These are phyloP conservation scores for Pempheris klunzingeri DNA, from an alignment of 2,797 vertebrate genomes.

Conservation along the genomic window DNA sequence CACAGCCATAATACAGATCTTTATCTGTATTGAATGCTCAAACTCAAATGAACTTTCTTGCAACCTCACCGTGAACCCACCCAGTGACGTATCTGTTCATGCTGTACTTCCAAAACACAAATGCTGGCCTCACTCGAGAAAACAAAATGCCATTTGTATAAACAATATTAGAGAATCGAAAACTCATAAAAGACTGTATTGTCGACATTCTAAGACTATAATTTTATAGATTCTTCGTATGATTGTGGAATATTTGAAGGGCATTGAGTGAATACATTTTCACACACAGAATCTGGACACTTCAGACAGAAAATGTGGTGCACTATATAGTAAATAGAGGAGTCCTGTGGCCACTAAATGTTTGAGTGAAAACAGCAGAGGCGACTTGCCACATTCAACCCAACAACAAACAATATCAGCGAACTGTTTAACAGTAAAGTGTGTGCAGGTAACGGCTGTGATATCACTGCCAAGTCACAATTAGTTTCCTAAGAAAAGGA, in stretches of 20 bases:
- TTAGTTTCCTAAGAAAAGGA: neutral
- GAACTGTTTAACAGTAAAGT: neutral
- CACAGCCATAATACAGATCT: no score
- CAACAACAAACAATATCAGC: neutral
- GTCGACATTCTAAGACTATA: no score
- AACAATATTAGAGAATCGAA: neutral
- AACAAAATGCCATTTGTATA: neutral
- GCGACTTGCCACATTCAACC: no score
- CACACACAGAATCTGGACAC: no score
- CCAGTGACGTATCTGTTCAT: neutral
- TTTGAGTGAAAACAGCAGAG: neutral
- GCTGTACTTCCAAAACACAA: neutral
- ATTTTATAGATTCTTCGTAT: no score
- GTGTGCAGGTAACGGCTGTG: neutral
- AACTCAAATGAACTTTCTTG: neutral
- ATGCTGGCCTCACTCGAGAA: neutral
- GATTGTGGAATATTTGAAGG: no score
- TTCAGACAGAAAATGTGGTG: no score
- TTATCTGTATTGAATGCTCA: neutral
- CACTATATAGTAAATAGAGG: no score
- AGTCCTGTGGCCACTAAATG: no score
- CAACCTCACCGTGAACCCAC: neutral
- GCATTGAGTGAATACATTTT: no score
- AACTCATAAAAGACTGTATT: neutral
- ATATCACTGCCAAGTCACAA: neutral